A percentile compares a stretch with the other conserved stretches of the same genome.
Evolutionary conservation across 2,113 vertebrate genomes (phyloP).

Genomic region (Tiliqua scincoides): DNA sequence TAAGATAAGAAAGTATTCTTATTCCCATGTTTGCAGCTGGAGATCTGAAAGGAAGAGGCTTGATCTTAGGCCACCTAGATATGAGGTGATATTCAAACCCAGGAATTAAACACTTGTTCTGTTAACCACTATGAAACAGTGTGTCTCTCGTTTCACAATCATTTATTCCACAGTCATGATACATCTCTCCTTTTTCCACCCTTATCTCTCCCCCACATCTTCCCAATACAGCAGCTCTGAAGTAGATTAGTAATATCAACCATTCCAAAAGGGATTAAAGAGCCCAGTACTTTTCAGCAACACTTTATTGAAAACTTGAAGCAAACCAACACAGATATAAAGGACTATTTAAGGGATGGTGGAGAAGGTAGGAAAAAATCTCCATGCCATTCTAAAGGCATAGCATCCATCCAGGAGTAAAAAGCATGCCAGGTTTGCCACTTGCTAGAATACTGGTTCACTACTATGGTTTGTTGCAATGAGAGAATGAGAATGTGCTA

Average conservation of each 20-base stretch:
- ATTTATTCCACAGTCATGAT: neutral
- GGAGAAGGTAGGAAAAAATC: too few relatives aligned
- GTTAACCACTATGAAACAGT: too few relatives aligned
- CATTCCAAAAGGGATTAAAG: neutral
- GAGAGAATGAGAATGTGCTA: too few relatives aligned
- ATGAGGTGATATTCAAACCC: too few relatives aligned
- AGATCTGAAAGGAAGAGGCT: too few relatives aligned
- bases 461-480: too few relatives aligned
- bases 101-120: too few relatives aligned
- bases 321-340: neutral
- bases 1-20: too few relatives aligned
- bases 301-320: neutral
- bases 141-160: neutral
- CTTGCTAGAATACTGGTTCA: neutral
- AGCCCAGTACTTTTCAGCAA: neutral
- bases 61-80: too few relatives aligned
- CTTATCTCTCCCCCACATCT: neutral
- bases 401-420: neutral
- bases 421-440: neutral
- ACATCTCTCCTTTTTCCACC: neutral
- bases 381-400: neutral
- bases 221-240: neutral
- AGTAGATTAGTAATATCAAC: neutral
- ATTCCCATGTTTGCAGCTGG: too few relatives aligned
- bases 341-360: neutral